These are phyloP conservation scores for Myrmecophaga tridactyla DNA, from an alignment of 2,113 vertebrate genomes.

Conservation along the genomic window DNA sequence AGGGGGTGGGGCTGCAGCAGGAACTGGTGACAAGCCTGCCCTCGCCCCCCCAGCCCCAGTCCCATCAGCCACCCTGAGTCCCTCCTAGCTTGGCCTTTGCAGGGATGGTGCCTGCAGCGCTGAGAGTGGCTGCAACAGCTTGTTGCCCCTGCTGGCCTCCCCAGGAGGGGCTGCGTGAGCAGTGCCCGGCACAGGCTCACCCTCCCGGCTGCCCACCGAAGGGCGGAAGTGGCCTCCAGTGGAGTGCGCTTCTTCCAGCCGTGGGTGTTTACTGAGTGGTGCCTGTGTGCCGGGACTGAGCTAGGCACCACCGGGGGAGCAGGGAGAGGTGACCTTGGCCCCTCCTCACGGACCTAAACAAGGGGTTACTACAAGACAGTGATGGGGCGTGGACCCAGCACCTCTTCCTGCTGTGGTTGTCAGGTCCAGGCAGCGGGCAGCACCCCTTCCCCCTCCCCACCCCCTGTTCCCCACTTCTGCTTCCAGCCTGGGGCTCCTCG, in stretches of 20 bases:
- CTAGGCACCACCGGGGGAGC: rapidly evolving
- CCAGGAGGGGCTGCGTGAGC: background rate
- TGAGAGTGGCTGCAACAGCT: background rate
- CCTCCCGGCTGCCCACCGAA: background rate
- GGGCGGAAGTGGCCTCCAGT: background rate
- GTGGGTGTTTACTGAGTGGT: rapidly evolving
- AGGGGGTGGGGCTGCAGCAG: background rate
- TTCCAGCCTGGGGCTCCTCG: rapidly evolving
- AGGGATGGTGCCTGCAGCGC: background rate
- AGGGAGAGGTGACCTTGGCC: background rate
- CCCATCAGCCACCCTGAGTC: rapidly evolving
- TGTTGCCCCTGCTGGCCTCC: background rate
- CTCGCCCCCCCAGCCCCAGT: background rate
- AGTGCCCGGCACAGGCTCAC: rapidly evolving
- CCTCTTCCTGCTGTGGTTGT: rapidly evolving
- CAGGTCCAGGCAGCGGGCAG: too few species aligned
- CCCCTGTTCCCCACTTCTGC: background rate
- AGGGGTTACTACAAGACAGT: background rate
- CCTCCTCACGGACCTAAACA: constrained; percentile 73
- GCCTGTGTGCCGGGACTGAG: background rate
- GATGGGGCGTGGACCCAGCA: rapidly evolving
- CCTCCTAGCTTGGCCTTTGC: background rate
- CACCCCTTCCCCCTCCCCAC: too few species aligned
- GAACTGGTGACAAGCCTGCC: background rate
- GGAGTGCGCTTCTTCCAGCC: rapidly evolving